A percentile compares a stretch with the other conserved stretches of the same genome.
These are phyloP conservation scores for Sminthurinus aureus DNA, from an alignment of 2,888 invertebrate genomes.

Conservation along the genomic window DNA sequence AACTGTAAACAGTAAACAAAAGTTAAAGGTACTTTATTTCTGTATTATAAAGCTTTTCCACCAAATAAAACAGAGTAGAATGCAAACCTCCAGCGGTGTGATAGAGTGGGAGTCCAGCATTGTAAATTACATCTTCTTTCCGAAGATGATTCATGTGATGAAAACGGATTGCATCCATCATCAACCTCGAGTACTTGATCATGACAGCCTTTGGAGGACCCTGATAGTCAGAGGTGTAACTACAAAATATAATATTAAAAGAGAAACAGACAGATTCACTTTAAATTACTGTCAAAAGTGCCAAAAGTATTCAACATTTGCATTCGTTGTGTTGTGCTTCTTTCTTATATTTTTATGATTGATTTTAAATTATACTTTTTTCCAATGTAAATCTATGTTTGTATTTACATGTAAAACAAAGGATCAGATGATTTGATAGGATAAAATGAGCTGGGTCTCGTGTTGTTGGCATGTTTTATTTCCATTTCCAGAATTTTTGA, in stretches of 20 bases:
- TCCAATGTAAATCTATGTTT: too few relatives aligned
- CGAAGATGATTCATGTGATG: conserved; percentile 20
- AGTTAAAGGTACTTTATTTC: too few relatives aligned
- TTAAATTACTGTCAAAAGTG: neutral
- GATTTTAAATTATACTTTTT: too few relatives aligned
- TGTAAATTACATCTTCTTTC: conserved; percentile 26
- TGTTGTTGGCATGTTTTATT: neutral
- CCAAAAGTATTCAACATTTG: too few relatives aligned
- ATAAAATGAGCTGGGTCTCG: neutral
- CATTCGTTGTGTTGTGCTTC: too few relatives aligned
- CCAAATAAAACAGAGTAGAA: too few relatives aligned
- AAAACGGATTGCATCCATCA: conserved; percentile 26
- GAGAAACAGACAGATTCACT: neutral
- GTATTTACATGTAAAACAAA: conserved; percentile 16
- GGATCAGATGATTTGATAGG: conserved; percentile 8
- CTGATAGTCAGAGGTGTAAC: conserved; percentile 98
- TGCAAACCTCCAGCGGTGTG: conserved; percentile 22
- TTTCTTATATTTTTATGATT: too few relatives aligned
- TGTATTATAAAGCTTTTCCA: too few relatives aligned
- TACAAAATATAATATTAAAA: conserved; percentile 74
- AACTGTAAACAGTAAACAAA: too few relatives aligned
- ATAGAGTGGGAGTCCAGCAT: conserved; percentile 26
- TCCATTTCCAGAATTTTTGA: neutral
- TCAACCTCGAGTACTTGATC: conserved; percentile 88
- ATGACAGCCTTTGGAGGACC: conserved; percentile 98